phyloP scores from a whole-genome alignment of 2,113 vertebrate species.

The Melanostigma gelatinosum region DNA sequence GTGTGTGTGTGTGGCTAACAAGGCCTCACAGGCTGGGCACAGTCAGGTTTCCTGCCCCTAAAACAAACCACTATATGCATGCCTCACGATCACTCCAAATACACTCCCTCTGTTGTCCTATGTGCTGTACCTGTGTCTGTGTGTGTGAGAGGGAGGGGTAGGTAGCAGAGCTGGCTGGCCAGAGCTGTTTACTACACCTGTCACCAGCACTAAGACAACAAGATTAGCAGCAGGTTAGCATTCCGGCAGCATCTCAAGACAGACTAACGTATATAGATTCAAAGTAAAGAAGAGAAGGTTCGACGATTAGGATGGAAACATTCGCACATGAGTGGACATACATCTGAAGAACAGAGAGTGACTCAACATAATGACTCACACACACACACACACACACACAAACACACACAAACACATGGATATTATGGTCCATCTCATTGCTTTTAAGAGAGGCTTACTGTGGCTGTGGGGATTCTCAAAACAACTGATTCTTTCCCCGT shows the following conservation, averaged over 20 bases:
- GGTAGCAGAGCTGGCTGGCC: constrained; percentile 70
- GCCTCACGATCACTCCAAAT: constrained; percentile 77
- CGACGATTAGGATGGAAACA: constrained; percentile 39
- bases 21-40: constrained; percentile 66
- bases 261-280: constrained; percentile 52
- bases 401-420: constrained; percentile 44
- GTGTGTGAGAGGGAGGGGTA: constrained; percentile 73
- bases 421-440: constrained; percentile 71
- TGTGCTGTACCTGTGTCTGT: constrained; percentile 77
- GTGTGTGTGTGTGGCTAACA: constrained; percentile 54
- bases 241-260: constrained; percentile 64
- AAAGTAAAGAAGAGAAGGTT: constrained; percentile 55
- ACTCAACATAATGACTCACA: constrained; percentile 36
- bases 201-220: constrained; percentile 84
- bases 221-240: constrained; percentile 81
- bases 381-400: constrained; percentile 40
- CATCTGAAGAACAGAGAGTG: constrained; percentile 27
- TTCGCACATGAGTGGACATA: constrained; percentile 30
- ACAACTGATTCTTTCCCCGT: constrained; percentile 74
- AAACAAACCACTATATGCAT: constrained; percentile 71
- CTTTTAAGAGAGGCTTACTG: constrained; percentile 77
- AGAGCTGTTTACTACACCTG: constrained; percentile 82
- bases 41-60: constrained; percentile 58
- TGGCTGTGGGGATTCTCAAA: constrained; percentile 73
- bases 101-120: constrained; percentile 70